Base-by-base conservation (phyloP, 2,113 vertebrate species). In the Passer domesticus region DNA sequence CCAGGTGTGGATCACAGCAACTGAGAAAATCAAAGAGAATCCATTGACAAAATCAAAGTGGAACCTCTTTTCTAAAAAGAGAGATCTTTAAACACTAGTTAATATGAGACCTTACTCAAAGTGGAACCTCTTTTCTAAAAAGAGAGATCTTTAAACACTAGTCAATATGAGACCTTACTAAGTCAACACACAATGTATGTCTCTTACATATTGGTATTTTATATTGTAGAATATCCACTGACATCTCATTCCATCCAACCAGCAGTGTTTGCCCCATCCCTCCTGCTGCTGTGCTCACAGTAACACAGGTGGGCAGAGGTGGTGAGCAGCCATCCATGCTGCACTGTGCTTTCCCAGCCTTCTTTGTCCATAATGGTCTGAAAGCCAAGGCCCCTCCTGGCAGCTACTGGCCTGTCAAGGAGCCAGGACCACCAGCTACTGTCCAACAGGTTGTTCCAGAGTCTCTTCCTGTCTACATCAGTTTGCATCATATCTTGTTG, bases 361-460 rank as follows among this genome's bases (percentile, higher is more conserved):
- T 78, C 22, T 62, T 62, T 50, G 25, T 39, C 47, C 31, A 12
- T 0, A 1, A 18, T 0, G 1, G 6, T 7, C 35, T 15, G 31
- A 76, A 82, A 69, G 5, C 72, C 52, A 35, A 70, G 56, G 35
- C 62, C 8, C 14, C 12, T 30, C 28, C 43, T 33, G 59, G 80
- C 24, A 90, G 49, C 2, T 0, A 7, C 16, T 41, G 44, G 11
- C 22, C 72, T 68, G 12, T n/a, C 28, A 53, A 37, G n/a, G 55
- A 39, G 46, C 37, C 75, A 76, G 59, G 23, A 63, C 37, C 75
- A 62, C 33, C 2, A 1, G 25, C 27, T 46, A 21, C 49, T 58
- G 55, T 9, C 80, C 73, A 89, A 4, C 17, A 59, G 73, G 59
- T 17, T n/a, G 30, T 33, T 82, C 37, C 41, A 43, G 41, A 64